Conservation (phyloP, 1,140 invertebrate species). For the Aphelinus atriplicis region DNA sequence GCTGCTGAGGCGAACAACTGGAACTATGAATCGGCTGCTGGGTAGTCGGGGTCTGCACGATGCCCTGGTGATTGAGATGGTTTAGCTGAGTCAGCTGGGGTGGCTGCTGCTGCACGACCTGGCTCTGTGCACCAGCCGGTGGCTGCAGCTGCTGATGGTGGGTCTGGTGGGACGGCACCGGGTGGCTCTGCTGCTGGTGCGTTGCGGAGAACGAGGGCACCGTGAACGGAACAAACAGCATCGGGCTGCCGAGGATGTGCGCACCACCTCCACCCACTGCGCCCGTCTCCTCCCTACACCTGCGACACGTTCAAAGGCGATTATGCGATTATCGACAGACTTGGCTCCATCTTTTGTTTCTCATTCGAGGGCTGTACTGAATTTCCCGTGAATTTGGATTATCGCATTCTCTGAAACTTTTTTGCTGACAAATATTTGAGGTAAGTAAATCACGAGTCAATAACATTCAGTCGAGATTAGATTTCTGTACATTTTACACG, state of each 20-base stretch:
- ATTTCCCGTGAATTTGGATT: no score
- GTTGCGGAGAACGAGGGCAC: slow-evolving; percentile 64
- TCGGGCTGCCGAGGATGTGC: slow-evolving; percentile 66
- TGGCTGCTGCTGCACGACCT: slow-evolving; percentile 44
- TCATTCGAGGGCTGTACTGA: no score
- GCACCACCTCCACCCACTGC: slow-evolving; percentile 68
- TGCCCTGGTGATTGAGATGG: slow-evolving; percentile 62
- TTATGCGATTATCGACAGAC: no score
- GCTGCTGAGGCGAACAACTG: slow-evolving; percentile 64
- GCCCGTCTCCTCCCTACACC: slow-evolving; percentile 67
- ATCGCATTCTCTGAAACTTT: no score
- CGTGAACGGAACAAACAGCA: slow-evolving; percentile 69
- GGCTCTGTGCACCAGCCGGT: slow-evolving; percentile 20
- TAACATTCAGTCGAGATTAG: no score
- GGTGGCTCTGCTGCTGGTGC: slow-evolving; percentile 62
- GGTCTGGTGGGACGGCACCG: slow-evolving; percentile 59
- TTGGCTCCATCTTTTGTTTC: no score
- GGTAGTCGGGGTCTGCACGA: slow-evolving; percentile 53
- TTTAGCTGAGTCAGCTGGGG: slow-evolving; percentile 59
- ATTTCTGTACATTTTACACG: no score
- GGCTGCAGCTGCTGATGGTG: slow-evolving; percentile 48
- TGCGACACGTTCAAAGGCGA: slow-evolving; percentile 34
- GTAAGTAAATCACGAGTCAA: no score
- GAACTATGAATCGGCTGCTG: slow-evolving; percentile 61
- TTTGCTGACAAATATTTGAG: no score